Conservation (phyloP, 2,797 vertebrate species). For the Chaenodraco wilsoni region DNA sequence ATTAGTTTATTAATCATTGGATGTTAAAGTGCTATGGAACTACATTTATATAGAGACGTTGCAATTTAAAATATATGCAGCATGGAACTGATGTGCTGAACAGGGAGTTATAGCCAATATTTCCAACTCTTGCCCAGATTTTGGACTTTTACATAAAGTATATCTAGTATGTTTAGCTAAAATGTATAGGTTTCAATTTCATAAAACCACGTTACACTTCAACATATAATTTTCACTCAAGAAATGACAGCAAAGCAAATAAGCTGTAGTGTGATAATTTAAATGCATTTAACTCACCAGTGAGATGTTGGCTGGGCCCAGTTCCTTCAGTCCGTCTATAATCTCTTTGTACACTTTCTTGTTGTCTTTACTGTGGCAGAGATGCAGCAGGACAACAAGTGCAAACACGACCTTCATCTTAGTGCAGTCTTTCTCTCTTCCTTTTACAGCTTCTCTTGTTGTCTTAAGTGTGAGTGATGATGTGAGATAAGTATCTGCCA, state of each 20-base stretch:
- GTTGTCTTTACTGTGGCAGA: background rate
- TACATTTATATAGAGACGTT: no score
- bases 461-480: conserved; percentile 14
- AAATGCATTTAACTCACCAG: conserved; percentile 60
- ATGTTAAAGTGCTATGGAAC: no score
- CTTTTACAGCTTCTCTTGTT: conserved; percentile 2
- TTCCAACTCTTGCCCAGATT: no score
- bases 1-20: background rate
- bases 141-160: no score
- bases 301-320: fast-evolving
- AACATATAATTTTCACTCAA: background rate
- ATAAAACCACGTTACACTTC: no score
- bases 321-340: fast-evolving
- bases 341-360: background rate
- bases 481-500: conserved; percentile 42
- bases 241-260: background rate
- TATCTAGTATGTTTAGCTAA: no score
- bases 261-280: background rate
- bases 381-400: conserved; percentile 48
- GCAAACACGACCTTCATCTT: conserved; percentile 57
- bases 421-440: conserved; percentile 29
- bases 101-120: no score
- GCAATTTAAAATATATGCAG: no score
- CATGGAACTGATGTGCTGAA: no score
- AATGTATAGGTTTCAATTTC: no score